Conservation (phyloP, 2,113 vertebrate genomes). For the Phoenicopterus ruber region DNA sequence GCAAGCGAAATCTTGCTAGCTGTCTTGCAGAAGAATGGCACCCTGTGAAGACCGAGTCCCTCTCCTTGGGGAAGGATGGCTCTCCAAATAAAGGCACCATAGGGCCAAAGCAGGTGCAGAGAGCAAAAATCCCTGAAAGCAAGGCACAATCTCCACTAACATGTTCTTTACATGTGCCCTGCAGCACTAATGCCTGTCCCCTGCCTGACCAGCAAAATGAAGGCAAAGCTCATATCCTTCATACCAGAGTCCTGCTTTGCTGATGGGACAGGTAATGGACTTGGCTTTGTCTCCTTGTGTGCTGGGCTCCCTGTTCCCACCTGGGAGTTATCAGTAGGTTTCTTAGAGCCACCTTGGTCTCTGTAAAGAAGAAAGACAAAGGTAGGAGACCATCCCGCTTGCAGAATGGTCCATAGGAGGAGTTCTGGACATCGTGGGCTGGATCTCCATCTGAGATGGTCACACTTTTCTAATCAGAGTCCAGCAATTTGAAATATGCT, state of each 20-base stretch:
- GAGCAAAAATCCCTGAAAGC: neutral
- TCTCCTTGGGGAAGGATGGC: neutral
- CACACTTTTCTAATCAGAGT: neutral
- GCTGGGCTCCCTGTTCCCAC: neutral
- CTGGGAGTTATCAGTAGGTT: neutral
- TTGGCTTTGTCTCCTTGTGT: neutral
- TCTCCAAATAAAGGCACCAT: neutral
- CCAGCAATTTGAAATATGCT: neutral
- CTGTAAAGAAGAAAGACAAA: conserved; percentile 37
- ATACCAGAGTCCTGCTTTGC: conserved; percentile 43
- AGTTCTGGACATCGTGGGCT: neutral
- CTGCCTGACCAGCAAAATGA: neutral
- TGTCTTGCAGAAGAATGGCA: neutral
- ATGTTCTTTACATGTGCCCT: neutral
- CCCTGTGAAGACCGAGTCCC: neutral
- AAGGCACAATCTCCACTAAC: neutral
- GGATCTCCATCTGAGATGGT: neutral
- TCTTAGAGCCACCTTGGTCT: conserved; percentile 22
- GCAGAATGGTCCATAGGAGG: neutral
- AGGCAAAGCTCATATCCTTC: conserved; percentile 9
- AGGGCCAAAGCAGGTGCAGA: neutral
- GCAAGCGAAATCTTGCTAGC: neutral
- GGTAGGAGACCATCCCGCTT: neutral
- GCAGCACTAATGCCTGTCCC: neutral
- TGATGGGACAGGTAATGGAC: neutral